Conservation (phyloP, 2,113 vertebrate species). For the Meriones unguiculatus region DNA sequence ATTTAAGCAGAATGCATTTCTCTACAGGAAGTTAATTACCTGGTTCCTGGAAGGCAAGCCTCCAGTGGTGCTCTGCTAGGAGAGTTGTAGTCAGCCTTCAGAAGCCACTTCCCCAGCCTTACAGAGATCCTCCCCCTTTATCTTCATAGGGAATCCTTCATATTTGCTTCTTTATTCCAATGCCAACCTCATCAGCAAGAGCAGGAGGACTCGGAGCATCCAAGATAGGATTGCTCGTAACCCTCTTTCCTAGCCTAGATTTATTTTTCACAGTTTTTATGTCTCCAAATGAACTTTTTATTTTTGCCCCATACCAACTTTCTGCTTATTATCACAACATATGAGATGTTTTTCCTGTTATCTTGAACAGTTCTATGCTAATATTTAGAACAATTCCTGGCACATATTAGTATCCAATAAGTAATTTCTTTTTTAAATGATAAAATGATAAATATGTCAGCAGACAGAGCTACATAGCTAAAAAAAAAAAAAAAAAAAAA, state of each 20-base stretch:
- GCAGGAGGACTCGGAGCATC: neutral
- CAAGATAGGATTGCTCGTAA: neutral
- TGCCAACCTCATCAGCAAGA: neutral
- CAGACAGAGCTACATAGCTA: neutral
- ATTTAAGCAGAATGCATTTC: conserved; percentile 39
- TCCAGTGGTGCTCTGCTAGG: neutral
- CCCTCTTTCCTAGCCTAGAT: neutral
- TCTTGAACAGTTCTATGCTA: neutral
- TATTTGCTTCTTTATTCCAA: neutral
- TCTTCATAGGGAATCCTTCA: neutral
- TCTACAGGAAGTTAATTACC: neutral
- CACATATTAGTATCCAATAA: neutral
- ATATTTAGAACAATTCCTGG: neutral
- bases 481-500: too few relatives aligned
- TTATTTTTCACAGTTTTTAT: neutral
- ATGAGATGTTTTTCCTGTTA: neutral
- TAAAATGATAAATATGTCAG: neutral
- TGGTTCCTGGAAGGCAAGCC: neutral
- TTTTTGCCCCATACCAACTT: neutral
- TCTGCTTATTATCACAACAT: neutral
- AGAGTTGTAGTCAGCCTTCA: neutral
- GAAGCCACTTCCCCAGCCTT: neutral
- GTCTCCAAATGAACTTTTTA: conserved; percentile 26
- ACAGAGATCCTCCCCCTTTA: neutral
- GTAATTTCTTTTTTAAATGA: neutral